These are phyloP conservation scores for Drepana arcuata DNA, from an alignment of 1,140 invertebrate genomes.

Conservation along the genomic window DNA sequence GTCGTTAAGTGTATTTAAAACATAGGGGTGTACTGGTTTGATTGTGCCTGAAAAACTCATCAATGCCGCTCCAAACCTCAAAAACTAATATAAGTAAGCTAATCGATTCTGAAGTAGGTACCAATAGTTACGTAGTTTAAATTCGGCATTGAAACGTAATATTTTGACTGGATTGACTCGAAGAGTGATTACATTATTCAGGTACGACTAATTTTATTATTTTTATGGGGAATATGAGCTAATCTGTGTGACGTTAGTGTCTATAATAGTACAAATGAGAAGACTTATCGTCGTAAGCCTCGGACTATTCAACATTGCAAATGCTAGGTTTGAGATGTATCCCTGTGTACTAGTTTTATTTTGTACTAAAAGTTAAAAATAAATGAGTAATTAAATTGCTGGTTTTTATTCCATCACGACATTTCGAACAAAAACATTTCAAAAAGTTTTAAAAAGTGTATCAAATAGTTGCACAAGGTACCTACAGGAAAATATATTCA, in stretches of 20 bases:
- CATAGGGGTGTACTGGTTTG: constrained; percentile 64
- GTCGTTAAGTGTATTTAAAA: constrained; percentile 51
- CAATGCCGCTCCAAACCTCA: constrained; percentile 70
- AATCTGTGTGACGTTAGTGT: constrained; percentile 66
- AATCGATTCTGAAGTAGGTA: constrained; percentile 42
- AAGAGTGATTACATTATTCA: constrained; percentile 72
- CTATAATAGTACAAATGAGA: constrained; percentile 75
- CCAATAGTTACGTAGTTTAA: constrained; percentile 48
- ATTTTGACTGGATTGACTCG: constrained; percentile 44
- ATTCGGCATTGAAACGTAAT: constrained; percentile 39
- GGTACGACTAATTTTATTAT: constrained; percentile 63
- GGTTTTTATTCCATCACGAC: constrained; percentile 12
- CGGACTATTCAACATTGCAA: constrained; percentile 69
- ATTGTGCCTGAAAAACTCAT: constrained; percentile 68
- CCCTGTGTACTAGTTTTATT: constrained; percentile 74
- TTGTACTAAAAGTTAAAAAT: constrained; percentile 73
- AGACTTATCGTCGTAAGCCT: constrained; percentile 72
- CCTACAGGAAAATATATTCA: no score
- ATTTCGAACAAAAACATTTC: no score
- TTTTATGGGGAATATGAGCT: constrained; percentile 63
- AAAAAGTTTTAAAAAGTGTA: no score
- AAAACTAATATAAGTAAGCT: constrained; percentile 62
- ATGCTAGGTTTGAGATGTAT: constrained; percentile 73
- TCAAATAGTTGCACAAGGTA: no score
- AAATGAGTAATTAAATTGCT: constrained; percentile 59